These are phyloP conservation scores for Trichoplusia ni DNA, from an alignment of 1,140 invertebrate genomes.

Conservation along the genomic window DNA sequence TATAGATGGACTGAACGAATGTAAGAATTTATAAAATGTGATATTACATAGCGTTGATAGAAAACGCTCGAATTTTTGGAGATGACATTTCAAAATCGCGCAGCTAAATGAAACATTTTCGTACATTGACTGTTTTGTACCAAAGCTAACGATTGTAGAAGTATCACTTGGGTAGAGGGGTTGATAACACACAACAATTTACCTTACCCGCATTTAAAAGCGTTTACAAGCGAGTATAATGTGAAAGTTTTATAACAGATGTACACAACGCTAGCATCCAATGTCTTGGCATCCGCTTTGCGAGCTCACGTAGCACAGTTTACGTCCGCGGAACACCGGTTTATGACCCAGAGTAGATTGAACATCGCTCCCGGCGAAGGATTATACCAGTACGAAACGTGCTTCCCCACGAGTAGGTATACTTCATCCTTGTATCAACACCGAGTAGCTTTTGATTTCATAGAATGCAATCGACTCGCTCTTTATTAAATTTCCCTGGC, in stretches of 20 bases:
- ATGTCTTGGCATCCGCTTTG: conserved; percentile 33
- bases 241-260: conserved; percentile 18
- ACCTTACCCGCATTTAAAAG: background rate
- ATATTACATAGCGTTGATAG: too few relatives aligned
- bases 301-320: conserved; percentile 45
- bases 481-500: conserved; percentile 24
- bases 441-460: conserved; percentile 33
- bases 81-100: too few relatives aligned
- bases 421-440: conserved; percentile 36
- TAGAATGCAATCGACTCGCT: conserved; percentile 22
- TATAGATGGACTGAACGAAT: too few relatives aligned
- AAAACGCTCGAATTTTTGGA: too few relatives aligned
- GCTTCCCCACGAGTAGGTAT: conserved; percentile 28
- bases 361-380: conserved; percentile 41
- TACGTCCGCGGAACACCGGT: conserved; percentile 47
- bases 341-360: conserved; percentile 54
- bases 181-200: background rate
- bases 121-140: too few relatives aligned
- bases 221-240: conserved; percentile 5
- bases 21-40: too few relatives aligned
- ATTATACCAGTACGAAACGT: conserved; percentile 43
- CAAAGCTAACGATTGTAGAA: too few relatives aligned
- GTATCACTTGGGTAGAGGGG: too few relatives aligned
- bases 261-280: conserved; percentile 20
- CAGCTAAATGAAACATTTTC: too few relatives aligned